Percentiles rank a stretch among this genome's conserved stretches.
Evolutionary conservation across 2,113 vertebrate genomes (phyloP).

Genomic region (Mionectes macconnelli): DNA sequence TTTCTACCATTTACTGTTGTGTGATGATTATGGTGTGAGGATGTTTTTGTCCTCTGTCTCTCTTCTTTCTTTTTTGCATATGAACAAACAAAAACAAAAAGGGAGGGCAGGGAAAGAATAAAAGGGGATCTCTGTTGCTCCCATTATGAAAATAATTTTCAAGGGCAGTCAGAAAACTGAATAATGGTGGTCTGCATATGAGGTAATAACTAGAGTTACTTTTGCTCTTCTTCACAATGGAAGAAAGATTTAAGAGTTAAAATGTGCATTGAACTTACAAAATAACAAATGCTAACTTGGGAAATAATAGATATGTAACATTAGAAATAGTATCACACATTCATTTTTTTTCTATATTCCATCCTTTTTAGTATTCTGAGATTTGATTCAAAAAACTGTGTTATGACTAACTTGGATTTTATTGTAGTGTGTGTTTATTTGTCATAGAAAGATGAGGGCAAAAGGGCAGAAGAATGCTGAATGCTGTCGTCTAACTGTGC

Average conservation of each 20-base stretch:
- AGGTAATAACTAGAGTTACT: not conserved
- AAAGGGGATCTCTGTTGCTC: not conserved
- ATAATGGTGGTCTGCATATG: not conserved
- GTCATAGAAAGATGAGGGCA: not conserved
- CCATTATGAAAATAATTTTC: not conserved
- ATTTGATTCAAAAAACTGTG: not conserved
- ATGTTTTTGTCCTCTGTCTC: not conserved
- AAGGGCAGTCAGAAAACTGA: not conserved
- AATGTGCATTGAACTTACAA: not conserved
- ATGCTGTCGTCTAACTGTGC: not conserved
- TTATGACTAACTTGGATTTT: not conserved
- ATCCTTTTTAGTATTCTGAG: not conserved
- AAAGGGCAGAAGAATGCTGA: not conserved
- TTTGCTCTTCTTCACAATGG: not conserved
- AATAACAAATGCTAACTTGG: not conserved
- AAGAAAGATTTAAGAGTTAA: not conserved
- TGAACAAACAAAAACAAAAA: not conserved
- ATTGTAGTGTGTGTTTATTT: not conserved
- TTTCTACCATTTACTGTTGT: not conserved
- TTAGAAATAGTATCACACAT: not conserved
- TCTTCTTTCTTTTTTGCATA: not conserved
- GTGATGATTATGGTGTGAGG: not conserved
- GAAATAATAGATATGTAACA: not conserved
- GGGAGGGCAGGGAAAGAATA: not conserved
- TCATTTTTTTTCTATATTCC: not conserved